A percentile compares a stretch with the other conserved stretches of the same genome.
Evolutionary conservation across 2,888 invertebrate species (phyloP).

Genomic region (Ochropleura plecta): DNA sequence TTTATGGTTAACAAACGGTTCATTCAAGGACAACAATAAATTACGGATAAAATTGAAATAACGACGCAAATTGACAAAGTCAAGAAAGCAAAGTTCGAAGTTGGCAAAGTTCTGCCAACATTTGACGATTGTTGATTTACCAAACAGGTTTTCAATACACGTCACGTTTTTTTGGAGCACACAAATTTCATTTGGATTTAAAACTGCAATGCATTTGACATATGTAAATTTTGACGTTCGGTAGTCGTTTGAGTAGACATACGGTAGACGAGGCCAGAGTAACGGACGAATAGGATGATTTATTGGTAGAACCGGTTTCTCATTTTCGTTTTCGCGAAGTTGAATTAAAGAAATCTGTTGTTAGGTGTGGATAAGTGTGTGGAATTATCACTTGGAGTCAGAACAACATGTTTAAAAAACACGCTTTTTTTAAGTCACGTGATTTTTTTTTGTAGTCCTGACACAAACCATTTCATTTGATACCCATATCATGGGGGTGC

Average conservation of each 20-base stretch:
- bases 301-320: conserved; percentile 41
- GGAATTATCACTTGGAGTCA: neutral
- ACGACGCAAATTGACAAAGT: conserved; percentile 15
- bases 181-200: conserved; percentile 3
- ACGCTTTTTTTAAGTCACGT: no score
- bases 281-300: conserved; percentile 43
- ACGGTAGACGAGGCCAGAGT: conserved; percentile 49
- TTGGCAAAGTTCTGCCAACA: neutral
- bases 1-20: conserved; percentile 2
- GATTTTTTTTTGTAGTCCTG: no score
- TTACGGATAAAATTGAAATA: neutral
- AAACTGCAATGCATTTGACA: conserved; percentile 54
- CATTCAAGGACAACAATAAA: conserved; percentile 29
- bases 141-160: conserved; percentile 43
- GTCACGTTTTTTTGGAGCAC: conserved; percentile 15
- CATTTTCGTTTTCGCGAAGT: conserved; percentile 18
- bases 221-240: conserved; percentile 37
- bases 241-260: conserved; percentile 35
- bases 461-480: no score
- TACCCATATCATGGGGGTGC: no score
- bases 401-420: neutral
- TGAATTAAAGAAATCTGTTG: conserved; percentile 34
- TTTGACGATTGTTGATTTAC: neutral
- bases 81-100: conserved; percentile 40
- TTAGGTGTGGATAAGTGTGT: neutral